Conservation (phyloP, 2,113 vertebrate genomes). For the Gnathonemus longibarbis region DNA sequence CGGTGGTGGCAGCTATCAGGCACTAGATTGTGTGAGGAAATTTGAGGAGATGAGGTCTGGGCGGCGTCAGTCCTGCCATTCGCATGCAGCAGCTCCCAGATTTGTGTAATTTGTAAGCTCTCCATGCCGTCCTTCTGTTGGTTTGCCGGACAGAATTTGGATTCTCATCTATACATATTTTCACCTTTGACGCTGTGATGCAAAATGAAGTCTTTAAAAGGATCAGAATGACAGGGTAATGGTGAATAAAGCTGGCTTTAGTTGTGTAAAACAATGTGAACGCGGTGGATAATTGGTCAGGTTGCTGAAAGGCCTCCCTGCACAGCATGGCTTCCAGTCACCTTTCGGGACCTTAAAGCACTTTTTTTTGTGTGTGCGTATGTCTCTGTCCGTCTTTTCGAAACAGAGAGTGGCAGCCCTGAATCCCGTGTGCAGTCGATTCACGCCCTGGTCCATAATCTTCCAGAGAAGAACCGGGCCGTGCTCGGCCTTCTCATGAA, state of each 20-base stretch:
- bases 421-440: conserved; percentile 84
- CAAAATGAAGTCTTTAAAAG: background rate
- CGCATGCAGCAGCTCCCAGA: background rate
- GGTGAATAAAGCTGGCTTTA: background rate
- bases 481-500: conserved; percentile 92
- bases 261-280: background rate
- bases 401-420: conserved; percentile 79
- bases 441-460: conserved; percentile 90
- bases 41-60: conserved; percentile 8
- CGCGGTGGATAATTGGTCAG: background rate
- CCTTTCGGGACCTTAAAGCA: background rate
- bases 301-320: background rate
- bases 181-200: background rate
- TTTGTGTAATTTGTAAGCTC: background rate
- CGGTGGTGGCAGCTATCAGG: background rate
- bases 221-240: background rate
- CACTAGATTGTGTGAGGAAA: conserved; percentile 14
- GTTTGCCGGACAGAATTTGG: background rate
- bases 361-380: background rate
- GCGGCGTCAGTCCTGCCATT: background rate
- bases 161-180: background rate
- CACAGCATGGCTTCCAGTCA: background rate
- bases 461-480: conserved; percentile 89
- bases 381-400: background rate
- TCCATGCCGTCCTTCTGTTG: background rate